Conservation (phyloP, 1,140 invertebrate genomes). For the Portunus trituberculatus region DNA sequence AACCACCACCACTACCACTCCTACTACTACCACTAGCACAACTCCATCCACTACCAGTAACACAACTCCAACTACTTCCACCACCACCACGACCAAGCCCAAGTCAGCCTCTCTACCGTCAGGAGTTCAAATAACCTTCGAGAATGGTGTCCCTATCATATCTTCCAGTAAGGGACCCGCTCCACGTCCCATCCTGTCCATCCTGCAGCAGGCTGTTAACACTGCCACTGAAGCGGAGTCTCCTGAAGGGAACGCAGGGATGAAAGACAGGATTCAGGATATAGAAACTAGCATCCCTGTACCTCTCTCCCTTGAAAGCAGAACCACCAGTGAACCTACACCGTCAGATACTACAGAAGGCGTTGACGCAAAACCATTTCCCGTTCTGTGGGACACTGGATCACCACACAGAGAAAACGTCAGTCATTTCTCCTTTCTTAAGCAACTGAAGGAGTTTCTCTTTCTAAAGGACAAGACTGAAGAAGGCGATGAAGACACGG, state of each 20-base stretch:
- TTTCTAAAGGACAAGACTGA: neutral
- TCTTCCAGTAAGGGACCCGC: neutral
- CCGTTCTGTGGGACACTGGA: neutral
- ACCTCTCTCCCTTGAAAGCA: neutral
- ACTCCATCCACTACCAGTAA: neutral
- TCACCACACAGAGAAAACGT: neutral
- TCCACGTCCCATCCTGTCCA: conserved; percentile 37
- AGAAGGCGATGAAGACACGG: neutral
- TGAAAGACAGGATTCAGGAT: neutral
- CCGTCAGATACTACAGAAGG: neutral
- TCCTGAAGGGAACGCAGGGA: neutral
- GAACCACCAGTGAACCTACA: neutral
- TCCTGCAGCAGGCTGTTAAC: conserved; percentile 17
- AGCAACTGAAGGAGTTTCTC: neutral
- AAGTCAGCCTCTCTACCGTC: neutral
- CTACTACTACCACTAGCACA: neutral
- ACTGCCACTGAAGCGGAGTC: neutral
- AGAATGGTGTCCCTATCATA: conserved; percentile 9
- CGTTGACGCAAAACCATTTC: neutral
- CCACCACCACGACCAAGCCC: neutral
- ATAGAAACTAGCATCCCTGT: neutral
- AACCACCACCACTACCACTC: neutral
- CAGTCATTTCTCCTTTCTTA: neutral
- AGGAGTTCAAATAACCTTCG: neutral
- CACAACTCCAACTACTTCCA: neutral